phyloP scores from a whole-genome alignment of 2,888 invertebrate species.

The Epiblema foenella region DNA sequence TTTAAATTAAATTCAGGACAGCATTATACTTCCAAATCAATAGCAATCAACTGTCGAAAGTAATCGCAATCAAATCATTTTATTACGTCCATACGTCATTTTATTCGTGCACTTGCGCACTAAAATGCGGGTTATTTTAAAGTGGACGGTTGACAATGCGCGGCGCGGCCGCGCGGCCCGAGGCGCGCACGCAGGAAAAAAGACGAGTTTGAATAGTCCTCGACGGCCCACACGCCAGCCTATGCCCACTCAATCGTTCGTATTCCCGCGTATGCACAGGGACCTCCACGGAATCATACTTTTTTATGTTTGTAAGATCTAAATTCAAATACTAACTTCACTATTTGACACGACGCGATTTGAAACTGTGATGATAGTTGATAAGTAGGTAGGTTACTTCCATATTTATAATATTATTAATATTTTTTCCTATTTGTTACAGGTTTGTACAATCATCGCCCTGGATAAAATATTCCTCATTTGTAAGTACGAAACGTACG shows the following conservation, averaged over 20 bases:
- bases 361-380: too few relatives aligned
- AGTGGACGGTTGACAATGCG: constrained; percentile 71
- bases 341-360: too few relatives aligned
- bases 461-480: neutral
- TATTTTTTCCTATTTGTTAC: constrained; percentile 8
- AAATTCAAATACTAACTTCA: neutral
- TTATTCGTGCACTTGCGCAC: constrained; percentile 66
- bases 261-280: constrained; percentile 56
- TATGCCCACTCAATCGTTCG: constrained; percentile 81
- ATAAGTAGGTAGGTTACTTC: neutral
- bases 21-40: constrained; percentile 35
- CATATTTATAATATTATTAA: constrained; percentile 4
- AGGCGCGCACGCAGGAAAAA: constrained; percentile 69
- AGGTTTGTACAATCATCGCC: constrained; percentile 6
- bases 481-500: neutral
- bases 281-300: constrained; percentile 14
- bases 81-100: constrained; percentile 66
- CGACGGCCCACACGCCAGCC: constrained; percentile 81
- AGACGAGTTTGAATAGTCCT: constrained; percentile 75
- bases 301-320: neutral
- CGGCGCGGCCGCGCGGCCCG: constrained; percentile 46
- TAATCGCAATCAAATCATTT: constrained; percentile 55
- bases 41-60: constrained; percentile 39
- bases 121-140: constrained; percentile 74
- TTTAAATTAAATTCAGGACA: neutral